Evolutionary conservation across 2,888 invertebrate genomes (phyloP), one percentile per base, ranked within the genome.

Genomic region (Dasysyrphus tricinctus): DNA sequence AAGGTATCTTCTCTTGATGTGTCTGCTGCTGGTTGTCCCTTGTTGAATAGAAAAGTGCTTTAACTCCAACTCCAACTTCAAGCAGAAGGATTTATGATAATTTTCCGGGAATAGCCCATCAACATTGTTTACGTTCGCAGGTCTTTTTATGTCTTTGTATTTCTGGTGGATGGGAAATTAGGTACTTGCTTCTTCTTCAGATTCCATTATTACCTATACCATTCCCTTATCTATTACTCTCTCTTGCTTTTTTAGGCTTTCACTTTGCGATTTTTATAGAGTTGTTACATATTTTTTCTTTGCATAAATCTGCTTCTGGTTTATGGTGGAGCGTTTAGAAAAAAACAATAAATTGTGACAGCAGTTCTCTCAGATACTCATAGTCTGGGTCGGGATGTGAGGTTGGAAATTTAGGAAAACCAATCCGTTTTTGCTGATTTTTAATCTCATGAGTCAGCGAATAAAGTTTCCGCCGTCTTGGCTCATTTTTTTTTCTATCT

Each of bases 31-130:
- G 32, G 47, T 47, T 16, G 47, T n/a, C 29, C 29, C 0, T 5
- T 67, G 65, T 44, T 34, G 51, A 37, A 56, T 69, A 49, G 74
- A 56, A 63, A 79, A 65, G 61, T 61, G 39, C 61, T 54, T 44
- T n/a, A 54, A 37, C 37, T 51, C 42, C 65, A 24, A 54, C 42
- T 29, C 11, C 5, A 42, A 75, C 61, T 39, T 12, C 14, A 61
- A 49, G 69, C n/a, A 69, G 69, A 78, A 85, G 80, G 80, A 85
- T 80, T 85, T 85, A 85, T 85, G 73, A 80, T 85, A 85, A 85
- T 85, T 74, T 85, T 57, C 65, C 67, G 39, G 56, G 80, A 80
- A 85, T 80, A 54, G 69, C 73, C 80, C 80, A 85, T 85, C 85
- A 77, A 77, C 85, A 74, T 77, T 80, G 80, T 85, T 85, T 85